Conservation (phyloP, 1,140 invertebrate species). For the Ceratina australensis region DNA sequence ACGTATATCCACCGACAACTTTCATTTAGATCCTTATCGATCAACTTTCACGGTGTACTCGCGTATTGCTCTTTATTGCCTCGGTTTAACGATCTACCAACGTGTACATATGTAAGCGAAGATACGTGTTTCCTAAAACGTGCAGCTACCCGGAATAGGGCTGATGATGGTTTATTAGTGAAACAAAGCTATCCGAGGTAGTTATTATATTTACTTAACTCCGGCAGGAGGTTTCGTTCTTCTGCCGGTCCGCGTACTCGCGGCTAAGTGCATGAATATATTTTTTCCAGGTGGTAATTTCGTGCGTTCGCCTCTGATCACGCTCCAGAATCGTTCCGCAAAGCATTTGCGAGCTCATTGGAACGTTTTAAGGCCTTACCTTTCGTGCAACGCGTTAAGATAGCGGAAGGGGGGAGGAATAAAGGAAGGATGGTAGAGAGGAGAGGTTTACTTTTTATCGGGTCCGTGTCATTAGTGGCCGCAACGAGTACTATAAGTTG, state of each 20-base stretch:
- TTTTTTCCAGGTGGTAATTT: slow-evolving; percentile 26
- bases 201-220: too few species aligned
- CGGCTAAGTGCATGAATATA: background rate
- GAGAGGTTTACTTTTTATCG: slow-evolving; percentile 56
- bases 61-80: slow-evolving; percentile 46
- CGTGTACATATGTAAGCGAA: background rate
- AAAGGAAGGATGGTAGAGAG: slow-evolving; percentile 13
- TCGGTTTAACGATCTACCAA: slow-evolving; percentile 4
- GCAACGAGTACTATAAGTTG: slow-evolving; percentile 54
- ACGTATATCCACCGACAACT: slow-evolving; percentile 50
- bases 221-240: background rate
- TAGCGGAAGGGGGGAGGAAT: background rate
- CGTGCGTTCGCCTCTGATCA: slow-evolving; percentile 3
- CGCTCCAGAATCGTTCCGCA: slow-evolving; percentile 32
- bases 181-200: too few species aligned
- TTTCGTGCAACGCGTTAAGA: slow-evolving; percentile 55
- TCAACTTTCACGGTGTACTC: slow-evolving; percentile 59
- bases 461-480: slow-evolving; percentile 55
- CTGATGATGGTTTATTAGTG: too few species aligned
- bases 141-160: background rate
- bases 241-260: background rate
- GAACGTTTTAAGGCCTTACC: slow-evolving; percentile 45
- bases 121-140: too few species aligned
- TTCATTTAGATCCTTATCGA: slow-evolving; percentile 65
- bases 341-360: slow-evolving; percentile 48